phyloP scores from a whole-genome alignment of 2,888 invertebrate species.

The Drosophila kokeensis region DNA sequence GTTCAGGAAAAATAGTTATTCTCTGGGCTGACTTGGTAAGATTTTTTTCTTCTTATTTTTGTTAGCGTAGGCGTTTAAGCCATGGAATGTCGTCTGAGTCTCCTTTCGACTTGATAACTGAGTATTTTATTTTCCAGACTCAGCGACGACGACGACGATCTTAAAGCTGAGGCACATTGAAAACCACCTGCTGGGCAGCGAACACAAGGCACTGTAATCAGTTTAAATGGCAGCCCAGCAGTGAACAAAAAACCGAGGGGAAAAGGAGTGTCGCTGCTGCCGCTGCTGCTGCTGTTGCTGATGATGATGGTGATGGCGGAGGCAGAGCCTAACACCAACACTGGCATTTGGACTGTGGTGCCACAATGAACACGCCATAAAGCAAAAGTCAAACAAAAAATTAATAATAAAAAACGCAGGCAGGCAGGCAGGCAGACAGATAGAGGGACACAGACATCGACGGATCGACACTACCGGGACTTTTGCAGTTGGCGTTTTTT shows the following conservation, averaged over 20 bases:
- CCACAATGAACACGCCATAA: slow-evolving; percentile 80
- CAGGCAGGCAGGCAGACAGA: slow-evolving; percentile 7
- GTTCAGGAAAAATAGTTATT: slow-evolving; percentile 47
- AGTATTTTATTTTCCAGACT: slow-evolving; percentile 58
- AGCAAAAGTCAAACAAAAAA: slow-evolving; percentile 82
- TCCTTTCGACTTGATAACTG: slow-evolving; percentile 31
- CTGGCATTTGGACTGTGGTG: slow-evolving; percentile 67
- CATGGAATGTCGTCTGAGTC: slow-evolving; percentile 51
- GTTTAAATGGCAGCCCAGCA: slow-evolving; percentile 63
- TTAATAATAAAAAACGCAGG: slow-evolving; percentile 66
- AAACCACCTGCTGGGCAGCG: slow-evolving; percentile 80
- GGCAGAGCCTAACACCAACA: slow-evolving; percentile 17
- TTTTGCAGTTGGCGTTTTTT: slow-evolving; percentile 56
- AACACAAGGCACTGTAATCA: slow-evolving; percentile 77
- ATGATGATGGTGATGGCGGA: slow-evolving; percentile 1
- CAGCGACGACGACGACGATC: slow-evolving; percentile 46
- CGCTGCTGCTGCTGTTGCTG: not conserved
- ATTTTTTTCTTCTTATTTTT: not conserved
- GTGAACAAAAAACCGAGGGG: slow-evolving; percentile 15
- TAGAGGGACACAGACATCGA: slow-evolving; percentile 23
- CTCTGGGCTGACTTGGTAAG: not conserved
- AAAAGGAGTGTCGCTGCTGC: slow-evolving; percentile 1
- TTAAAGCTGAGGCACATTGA: slow-evolving; percentile 56
- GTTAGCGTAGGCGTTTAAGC: slow-evolving; percentile 62
- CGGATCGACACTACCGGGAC: slow-evolving; percentile 35